Base-by-base conservation (phyloP, 2,888 invertebrate species). In the Glyphotaelius pellucidus region DNA sequence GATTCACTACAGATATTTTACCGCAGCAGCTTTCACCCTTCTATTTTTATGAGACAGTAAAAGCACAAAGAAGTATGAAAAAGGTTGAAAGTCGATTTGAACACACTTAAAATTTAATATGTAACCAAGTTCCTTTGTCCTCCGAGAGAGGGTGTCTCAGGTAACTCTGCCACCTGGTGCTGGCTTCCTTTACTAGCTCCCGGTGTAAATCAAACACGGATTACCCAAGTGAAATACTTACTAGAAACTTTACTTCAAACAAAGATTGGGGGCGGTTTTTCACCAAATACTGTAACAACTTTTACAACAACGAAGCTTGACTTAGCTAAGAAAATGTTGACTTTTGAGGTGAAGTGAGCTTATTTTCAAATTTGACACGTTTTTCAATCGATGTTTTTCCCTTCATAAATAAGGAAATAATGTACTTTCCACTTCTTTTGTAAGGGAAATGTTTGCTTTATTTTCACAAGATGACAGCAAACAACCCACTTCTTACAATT, bases 41-140 rank as follows among this genome's bases (percentile, higher is more conserved):
- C 25, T 67, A 67, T 67, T 7, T 47, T 67, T 25, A 67, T 25
- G 52, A 67, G 52, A 67, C 52, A 25, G 52, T 67, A 67, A 67
- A 67, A 3, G 19, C 25, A 5, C 19, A 67, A 42, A 67, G 52
- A 81, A 81, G 30, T 32, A 81, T 31, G 15, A 31, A 81, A 81
- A 81, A 31, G 32, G 30, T 4, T 32, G 31, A 81, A 81, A 81
- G 14, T 81, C 31, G 81, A 81, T 81, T 81, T 81, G 31, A 81
- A 81, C 32, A 81, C 30, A 81, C 25, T 81, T 81, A 81, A 81
- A 81, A 32, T 81, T 81, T 81, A 81, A 81, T 81, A 81, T 81
- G 81, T 14, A 32, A 81, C 81, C 81, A 67, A 67, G 81, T 32
- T 81, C 32, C 81, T 81, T 81, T 81, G 81, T 81, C 32, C 81